Conservation (phyloP, 1,140 invertebrate genomes). For the Philopotamus ludificatus region DNA sequence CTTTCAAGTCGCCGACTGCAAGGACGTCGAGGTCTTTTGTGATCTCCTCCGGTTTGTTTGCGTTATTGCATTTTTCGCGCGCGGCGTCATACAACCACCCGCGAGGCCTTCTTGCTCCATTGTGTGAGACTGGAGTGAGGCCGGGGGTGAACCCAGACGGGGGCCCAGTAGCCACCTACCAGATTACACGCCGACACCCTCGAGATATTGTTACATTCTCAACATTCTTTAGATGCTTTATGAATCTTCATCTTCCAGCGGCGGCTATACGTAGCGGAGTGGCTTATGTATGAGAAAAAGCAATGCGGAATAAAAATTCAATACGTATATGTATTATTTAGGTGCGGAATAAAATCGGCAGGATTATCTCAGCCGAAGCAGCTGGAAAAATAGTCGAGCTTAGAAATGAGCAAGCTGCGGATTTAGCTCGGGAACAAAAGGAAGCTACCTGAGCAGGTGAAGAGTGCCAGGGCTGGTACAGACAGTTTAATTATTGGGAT, state of each 20-base stretch:
- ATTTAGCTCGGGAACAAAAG: neutral
- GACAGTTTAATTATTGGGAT: conserved; percentile 35
- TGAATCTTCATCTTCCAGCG: neutral
- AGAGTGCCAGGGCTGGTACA: conserved; percentile 11
- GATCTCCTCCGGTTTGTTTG: conserved; percentile 21
- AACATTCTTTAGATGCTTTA: neutral
- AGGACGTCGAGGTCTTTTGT: conserved; percentile 15
- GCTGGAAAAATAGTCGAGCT: no score
- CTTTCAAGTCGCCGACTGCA: conserved; percentile 20
- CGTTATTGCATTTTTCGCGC: conserved; percentile 31
- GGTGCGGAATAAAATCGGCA: no score
- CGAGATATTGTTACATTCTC: neutral
- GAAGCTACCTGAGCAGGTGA: neutral
- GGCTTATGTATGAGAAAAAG: no score
- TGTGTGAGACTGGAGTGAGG: conserved; percentile 3
- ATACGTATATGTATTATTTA: no score
- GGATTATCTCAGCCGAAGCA: no score
- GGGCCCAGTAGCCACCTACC: neutral
- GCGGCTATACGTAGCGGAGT: no score
- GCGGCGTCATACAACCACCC: conserved; percentile 20
- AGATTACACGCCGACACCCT: neutral
- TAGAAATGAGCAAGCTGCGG: conserved; percentile 2
- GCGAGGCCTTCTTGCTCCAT: conserved; percentile 3
- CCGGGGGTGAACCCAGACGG: neutral
- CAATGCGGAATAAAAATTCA: no score